Evolutionary conservation across 2,797 vertebrate species (phyloP), one percentile per base, ranked within the genome.

Genomic region (Siniperca obscura): DNA sequence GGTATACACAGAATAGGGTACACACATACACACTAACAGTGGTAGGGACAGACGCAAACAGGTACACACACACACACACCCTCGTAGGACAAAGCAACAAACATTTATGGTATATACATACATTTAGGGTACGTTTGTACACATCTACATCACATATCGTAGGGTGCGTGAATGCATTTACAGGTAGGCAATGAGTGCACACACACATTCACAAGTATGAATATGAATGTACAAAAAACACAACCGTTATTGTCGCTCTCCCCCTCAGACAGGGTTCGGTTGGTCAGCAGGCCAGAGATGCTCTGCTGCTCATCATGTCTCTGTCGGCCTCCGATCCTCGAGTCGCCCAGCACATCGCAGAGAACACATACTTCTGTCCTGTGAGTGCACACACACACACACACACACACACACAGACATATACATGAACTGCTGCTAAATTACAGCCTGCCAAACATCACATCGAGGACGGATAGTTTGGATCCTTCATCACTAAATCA

Each of bases 331-430:
- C 96, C 44, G 97, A 97, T 83, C 93, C 57, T 0, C 87, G 97
- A 78, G 97, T 99, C 69, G 97, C 98, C 72, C 95, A 92, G 55
- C 97, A 99, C 90, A 97, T 99, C 27, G 95, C 95, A 36, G 95
- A 98, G 66, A 98, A 97, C 92, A 99, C 98, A 0, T 99, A 97
- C 93, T 99, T 99, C 93, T 99, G 98, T 90, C 98, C 98, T 48
- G 98, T 99, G 88, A 97, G 98, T 94, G 53, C 56, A n/a, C 71
- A 36, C 0, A 74, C 62, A 53, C 70, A 60, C 53, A 67, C 36
- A 69, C 36, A 56, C 60, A 78, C 57, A 48, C 74, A 59, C 67
- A 61, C 50, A 14, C 10, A 40, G 30, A 44, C 13, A 42, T 21
- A 62, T 1, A n/a, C 3, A 7, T 25, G 10, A 12, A 27, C 4